phyloP scores from a whole-genome alignment of 2,113 vertebrate species.

The Hymenochirus boettgeri region DNA sequence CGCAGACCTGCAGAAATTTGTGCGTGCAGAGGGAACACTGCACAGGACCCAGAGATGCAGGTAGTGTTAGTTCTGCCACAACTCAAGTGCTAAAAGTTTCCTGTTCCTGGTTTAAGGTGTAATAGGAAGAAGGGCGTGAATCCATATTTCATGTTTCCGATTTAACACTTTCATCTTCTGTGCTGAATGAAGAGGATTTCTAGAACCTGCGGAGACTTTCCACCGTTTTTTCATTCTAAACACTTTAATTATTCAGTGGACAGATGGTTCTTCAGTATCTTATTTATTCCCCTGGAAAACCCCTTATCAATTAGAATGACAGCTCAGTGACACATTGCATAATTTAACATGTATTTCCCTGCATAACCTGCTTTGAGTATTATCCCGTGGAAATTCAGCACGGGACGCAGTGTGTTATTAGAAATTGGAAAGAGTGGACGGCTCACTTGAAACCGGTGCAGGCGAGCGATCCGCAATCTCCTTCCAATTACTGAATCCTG shows the following conservation, averaged over 20 bases:
- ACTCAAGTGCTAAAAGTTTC: too few species aligned
- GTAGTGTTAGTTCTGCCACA: too few species aligned
- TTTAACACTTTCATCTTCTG: background rate
- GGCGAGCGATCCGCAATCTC: background rate
- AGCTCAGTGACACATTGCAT: conserved; percentile 11
- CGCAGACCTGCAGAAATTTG: too few species aligned
- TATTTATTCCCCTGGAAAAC: conserved; percentile 15
- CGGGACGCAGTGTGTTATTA: background rate
- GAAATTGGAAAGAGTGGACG: background rate
- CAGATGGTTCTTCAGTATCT: conserved; percentile 10
- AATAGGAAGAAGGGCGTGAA: too few species aligned
- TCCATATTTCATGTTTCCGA: too few species aligned
- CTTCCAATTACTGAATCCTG: background rate
- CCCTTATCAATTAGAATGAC: conserved; percentile 14
- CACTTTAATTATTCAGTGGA: conserved; percentile 5
- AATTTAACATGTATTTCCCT: conserved; percentile 10
- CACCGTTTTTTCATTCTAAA: conserved; percentile 4
- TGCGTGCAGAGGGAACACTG: too few species aligned
- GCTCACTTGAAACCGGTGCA: background rate
- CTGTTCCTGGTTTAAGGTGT: too few species aligned
- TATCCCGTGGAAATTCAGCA: too few species aligned
- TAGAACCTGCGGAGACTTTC: conserved; percentile 3
- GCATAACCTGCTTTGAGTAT: background rate
- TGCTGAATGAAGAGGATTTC: background rate
- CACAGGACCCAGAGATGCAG: too few species aligned